phyloP scores from a whole-genome alignment of 2,888 invertebrate species.

The Ecdyonurus torrentis region DNA sequence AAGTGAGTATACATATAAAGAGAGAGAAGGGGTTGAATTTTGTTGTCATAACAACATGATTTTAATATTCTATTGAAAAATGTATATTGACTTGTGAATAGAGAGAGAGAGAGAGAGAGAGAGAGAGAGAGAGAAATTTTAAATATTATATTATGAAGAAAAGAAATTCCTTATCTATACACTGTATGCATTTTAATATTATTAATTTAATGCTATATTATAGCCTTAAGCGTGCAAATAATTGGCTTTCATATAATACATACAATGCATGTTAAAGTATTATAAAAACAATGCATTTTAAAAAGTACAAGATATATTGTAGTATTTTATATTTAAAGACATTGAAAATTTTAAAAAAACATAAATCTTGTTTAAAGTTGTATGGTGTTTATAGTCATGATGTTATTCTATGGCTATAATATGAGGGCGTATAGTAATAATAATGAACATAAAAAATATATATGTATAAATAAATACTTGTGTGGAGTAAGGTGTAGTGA shows the following conservation, averaged over 20 bases:
- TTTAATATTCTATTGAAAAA: neutral
- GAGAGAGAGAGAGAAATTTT: neutral
- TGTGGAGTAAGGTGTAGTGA: no score
- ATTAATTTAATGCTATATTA: neutral
- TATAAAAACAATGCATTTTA: no score
- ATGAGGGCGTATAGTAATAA: no score
- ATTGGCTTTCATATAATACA: neutral
- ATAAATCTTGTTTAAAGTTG: no score
- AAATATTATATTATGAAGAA: neutral
- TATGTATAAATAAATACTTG: no score
- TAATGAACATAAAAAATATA: no score
- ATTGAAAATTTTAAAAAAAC: no score
- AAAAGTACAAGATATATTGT: no score
- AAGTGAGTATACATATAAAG: no score
- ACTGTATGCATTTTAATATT: neutral
- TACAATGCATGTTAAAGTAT: neutral
- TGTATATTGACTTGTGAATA: neutral
- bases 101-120: neutral
- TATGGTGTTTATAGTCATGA: no score
- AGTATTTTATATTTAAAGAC: no score
- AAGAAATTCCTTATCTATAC: neutral
- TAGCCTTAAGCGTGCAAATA: neutral
- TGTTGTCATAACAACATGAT: neutral
- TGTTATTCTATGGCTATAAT: no score
- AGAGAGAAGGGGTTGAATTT: neutral